Conservation (phyloP, 2,888 invertebrate species). For the Unio delphinus region DNA sequence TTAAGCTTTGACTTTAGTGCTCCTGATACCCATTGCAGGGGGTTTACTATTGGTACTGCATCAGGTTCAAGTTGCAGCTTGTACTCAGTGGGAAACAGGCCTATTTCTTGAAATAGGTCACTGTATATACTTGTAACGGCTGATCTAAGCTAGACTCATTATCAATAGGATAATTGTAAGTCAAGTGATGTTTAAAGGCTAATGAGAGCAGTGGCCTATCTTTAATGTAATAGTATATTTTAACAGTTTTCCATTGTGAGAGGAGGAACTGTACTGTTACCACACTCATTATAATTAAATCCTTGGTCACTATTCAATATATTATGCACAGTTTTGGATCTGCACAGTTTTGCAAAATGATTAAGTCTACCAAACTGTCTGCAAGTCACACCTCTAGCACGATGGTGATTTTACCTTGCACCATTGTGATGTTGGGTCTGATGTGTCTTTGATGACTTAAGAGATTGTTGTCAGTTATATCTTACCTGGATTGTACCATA, state of each 20-base stretch:
- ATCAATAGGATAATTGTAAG: conserved; percentile 7
- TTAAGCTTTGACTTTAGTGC: conserved; percentile 12
- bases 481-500: no score
- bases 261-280: neutral
- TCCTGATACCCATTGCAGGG: conserved; percentile 8
- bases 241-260: neutral
- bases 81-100: conserved; percentile 2
- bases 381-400: conserved; percentile 4
- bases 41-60: conserved; percentile 10
- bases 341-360: conserved; percentile 9
- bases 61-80: conserved; percentile 9
- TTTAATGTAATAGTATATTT: neutral
- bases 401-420: neutral
- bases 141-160: neutral
- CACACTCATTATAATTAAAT: no score
- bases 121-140: conserved; percentile 2
- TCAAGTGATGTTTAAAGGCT: conserved; percentile 6
- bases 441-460: neutral
- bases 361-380: conserved; percentile 6
- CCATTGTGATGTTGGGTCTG: neutral
- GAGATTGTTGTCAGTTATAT: neutral
- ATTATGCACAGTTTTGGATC: neutral
- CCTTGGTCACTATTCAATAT: no score
- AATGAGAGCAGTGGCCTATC: conserved; percentile 2
- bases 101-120: conserved; percentile 5